A percentile compares a stretch with the other conserved stretches of the same genome.
Evolutionary conservation across 2,113 vertebrate species (phyloP).

Genomic region (Spilogale gracilis): DNA sequence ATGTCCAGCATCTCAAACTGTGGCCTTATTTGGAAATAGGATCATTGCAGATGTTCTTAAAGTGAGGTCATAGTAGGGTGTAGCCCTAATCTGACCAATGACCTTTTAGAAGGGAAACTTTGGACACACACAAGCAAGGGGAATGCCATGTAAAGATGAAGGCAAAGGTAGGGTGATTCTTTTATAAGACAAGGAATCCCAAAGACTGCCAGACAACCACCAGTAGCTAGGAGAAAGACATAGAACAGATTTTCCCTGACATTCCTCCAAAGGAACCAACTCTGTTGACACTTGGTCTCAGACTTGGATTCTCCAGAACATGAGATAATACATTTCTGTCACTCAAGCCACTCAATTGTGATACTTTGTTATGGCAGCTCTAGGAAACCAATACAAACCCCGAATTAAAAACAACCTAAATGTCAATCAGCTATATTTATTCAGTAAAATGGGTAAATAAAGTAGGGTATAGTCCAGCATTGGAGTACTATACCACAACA

Average conservation of each 20-base stretch:
- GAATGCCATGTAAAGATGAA: not conserved
- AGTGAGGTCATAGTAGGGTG: not conserved
- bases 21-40: not conserved
- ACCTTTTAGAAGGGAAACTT: not conserved
- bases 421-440: not conserved
- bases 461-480: not conserved
- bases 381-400: not conserved
- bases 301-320: not conserved
- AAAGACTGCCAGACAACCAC: not conserved
- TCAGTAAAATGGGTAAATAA: constrained; percentile 2
- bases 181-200: not conserved
- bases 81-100: not conserved
- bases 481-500: not conserved
- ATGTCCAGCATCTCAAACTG: not conserved
- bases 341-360: not conserved
- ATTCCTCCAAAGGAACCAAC: not conserved
- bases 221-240: not conserved
- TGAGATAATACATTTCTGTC: not conserved
- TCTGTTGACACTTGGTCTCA: not conserved
- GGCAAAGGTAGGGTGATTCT: not conserved
- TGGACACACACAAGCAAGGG: not conserved
- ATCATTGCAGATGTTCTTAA: not conserved
- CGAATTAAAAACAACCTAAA: not conserved
- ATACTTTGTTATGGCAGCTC: not conserved
- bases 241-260: not conserved